These are phyloP conservation scores for Drosophila kanekoi DNA, from an alignment of 2,888 invertebrate species.

Conservation along the genomic window DNA sequence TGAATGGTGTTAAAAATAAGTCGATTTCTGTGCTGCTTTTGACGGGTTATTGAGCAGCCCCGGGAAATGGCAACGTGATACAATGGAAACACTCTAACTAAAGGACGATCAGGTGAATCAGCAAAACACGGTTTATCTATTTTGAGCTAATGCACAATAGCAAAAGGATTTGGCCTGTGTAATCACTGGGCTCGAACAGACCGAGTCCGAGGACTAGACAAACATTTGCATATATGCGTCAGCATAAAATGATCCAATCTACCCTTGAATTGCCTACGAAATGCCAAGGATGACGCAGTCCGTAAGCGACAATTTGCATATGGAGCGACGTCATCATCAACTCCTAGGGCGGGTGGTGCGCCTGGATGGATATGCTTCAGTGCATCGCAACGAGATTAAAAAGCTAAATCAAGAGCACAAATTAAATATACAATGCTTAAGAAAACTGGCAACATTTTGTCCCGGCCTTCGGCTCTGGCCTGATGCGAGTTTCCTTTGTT, in stretches of 20 bases:
- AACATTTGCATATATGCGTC: slow-evolving; percentile 60
- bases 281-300: slow-evolving; percentile 30
- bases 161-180: slow-evolving; percentile 14
- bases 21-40: slow-evolving; percentile 40
- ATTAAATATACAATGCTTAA: slow-evolving; percentile 35
- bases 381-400: slow-evolving; percentile 51
- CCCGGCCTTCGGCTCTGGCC: neutral
- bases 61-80: slow-evolving; percentile 1
- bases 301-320: slow-evolving; percentile 44
- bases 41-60: slow-evolving; percentile 41
- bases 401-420: slow-evolving; percentile 52
- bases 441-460: slow-evolving; percentile 17
- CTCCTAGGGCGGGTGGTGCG: neutral
- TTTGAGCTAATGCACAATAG: slow-evolving; percentile 30
- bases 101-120: slow-evolving; percentile 48
- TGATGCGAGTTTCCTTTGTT: slow-evolving; percentile 35
- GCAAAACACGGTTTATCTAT: slow-evolving; percentile 59
- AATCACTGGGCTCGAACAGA: neutral
- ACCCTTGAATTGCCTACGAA: slow-evolving; percentile 24
- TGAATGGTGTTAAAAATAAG: slow-evolving; percentile 45
- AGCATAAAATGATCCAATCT: slow-evolving; percentile 47
- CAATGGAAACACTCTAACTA: neutral
- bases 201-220: slow-evolving; percentile 12
- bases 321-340: slow-evolving; percentile 36
- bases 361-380: slow-evolving; percentile 21